These are phyloP conservation scores for Chrysemys picta DNA, from an alignment of 2,113 vertebrate species.

Conservation along the genomic window DNA sequence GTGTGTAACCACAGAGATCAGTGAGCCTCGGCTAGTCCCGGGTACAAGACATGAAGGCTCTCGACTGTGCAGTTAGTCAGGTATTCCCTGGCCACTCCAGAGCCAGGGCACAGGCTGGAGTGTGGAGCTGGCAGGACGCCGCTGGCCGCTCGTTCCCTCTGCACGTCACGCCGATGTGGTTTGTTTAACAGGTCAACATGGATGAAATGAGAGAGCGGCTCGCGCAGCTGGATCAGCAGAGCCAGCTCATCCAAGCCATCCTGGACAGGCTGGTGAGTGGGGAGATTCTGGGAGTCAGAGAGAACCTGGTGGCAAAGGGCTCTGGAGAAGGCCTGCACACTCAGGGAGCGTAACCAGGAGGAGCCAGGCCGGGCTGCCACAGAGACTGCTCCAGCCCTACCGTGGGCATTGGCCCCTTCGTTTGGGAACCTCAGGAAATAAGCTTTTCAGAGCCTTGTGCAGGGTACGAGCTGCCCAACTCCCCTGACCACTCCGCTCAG, in stretches of 20 bases:
- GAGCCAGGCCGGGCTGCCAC: neutral
- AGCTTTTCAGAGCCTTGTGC: neutral
- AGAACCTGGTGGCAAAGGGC: neutral
- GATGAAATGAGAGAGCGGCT: neutral
- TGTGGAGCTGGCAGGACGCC: neutral
- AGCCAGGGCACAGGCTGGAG: neutral
- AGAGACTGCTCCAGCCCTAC: too few species aligned
- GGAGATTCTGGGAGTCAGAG: neutral
- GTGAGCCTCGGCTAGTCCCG: neutral
- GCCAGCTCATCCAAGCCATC: conserved; percentile 1
- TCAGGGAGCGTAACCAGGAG: neutral
- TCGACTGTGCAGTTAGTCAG: neutral
- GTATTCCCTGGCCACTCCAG: neutral
- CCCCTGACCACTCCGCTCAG: neutral
- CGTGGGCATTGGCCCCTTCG: neutral
- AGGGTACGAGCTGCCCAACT: neutral
- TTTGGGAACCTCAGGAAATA: neutral
- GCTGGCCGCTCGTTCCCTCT: accelerated
- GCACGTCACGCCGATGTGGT: accelerated
- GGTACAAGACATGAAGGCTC: neutral
- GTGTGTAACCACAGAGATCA: neutral
- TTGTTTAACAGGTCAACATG: neutral
- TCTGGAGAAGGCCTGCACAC: accelerated
- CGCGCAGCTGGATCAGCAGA: accelerated
- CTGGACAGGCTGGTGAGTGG: neutral